Conservation (phyloP, 2,888 invertebrate genomes). For the Amphimallon solstitiale region DNA sequence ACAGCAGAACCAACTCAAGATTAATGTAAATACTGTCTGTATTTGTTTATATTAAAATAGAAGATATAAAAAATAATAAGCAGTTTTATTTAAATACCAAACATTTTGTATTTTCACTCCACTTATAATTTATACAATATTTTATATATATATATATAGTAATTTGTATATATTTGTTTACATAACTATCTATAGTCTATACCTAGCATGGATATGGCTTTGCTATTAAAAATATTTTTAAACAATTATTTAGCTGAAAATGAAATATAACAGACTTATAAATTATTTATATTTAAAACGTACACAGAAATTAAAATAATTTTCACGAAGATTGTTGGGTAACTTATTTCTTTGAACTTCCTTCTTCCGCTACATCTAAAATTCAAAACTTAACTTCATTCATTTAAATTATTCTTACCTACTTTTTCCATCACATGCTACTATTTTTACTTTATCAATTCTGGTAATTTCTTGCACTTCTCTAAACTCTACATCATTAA, state of each 20-base stretch:
- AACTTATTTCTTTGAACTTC: slow-evolving; percentile 58
- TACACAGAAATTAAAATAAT: background rate
- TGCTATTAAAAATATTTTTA: too few species aligned
- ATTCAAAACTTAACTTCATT: slow-evolving; percentile 41
- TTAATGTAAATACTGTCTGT: background rate
- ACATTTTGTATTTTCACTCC: too few species aligned
- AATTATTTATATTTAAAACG: background rate
- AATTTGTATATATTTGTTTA: too few species aligned
- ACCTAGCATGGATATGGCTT: too few species aligned
- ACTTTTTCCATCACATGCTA: slow-evolving; percentile 97
- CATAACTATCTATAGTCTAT: too few species aligned
- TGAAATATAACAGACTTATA: background rate
- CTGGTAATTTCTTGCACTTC: slow-evolving; percentile 93
- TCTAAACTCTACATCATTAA: slow-evolving; percentile 96
- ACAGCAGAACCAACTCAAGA: slow-evolving; percentile 69
- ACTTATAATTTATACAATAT: too few species aligned
- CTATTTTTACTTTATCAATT: slow-evolving; percentile 96
- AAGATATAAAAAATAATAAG: background rate
- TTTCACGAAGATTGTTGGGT: background rate
- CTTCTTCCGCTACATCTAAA: slow-evolving; percentile 58
- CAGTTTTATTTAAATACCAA: background rate
- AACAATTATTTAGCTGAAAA: too few species aligned
- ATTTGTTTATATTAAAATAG: background rate
- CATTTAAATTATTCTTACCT: slow-evolving; percentile 59
- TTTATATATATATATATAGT: too few species aligned